These are phyloP conservation scores for Allochrocebus solatus DNA, from an alignment of 2,797 vertebrate species.

Conservation along the genomic window DNA sequence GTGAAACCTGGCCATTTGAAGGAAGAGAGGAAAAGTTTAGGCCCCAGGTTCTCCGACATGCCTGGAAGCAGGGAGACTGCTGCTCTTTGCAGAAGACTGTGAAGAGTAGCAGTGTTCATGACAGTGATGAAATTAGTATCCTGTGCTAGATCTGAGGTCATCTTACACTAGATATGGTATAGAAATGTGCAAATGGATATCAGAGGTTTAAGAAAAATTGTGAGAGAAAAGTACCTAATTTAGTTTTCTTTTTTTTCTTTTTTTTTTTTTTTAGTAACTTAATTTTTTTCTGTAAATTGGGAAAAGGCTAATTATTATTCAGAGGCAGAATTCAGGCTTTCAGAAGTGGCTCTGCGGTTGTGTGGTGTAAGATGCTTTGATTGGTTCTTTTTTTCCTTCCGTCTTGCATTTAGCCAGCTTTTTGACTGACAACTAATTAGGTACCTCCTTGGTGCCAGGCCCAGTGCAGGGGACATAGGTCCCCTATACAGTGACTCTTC, in stretches of 20 bases:
- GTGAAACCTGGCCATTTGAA: background rate
- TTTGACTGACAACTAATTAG: background rate
- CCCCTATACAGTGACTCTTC: background rate
- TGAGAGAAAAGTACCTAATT: background rate
- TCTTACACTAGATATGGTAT: background rate
- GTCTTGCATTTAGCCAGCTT: background rate
- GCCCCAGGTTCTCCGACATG: background rate
- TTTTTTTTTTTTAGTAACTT: slow-evolving; percentile 44
- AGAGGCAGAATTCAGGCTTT: background rate
- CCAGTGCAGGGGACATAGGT: background rate
- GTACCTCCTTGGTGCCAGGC: background rate
- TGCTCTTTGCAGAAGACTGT: background rate
- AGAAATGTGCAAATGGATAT: background rate
- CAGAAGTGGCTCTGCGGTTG: background rate
- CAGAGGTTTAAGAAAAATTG: slow-evolving; percentile 5
- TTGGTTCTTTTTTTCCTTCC: background rate
- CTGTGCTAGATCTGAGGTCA: background rate
- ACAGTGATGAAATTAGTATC: background rate
- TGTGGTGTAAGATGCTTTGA: background rate
- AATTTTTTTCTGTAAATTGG: background rate
- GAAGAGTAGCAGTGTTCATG: background rate
- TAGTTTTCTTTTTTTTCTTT: slow-evolving; percentile 6
- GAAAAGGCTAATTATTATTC: slow-evolving; percentile 32
- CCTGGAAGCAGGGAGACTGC: background rate
- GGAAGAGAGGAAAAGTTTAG: background rate